Evolutionary conservation across 2,113 vertebrate species (phyloP), one percentile per base, ranked within the genome.

Genomic region (Syngnathoides biaculeatus): DNA sequence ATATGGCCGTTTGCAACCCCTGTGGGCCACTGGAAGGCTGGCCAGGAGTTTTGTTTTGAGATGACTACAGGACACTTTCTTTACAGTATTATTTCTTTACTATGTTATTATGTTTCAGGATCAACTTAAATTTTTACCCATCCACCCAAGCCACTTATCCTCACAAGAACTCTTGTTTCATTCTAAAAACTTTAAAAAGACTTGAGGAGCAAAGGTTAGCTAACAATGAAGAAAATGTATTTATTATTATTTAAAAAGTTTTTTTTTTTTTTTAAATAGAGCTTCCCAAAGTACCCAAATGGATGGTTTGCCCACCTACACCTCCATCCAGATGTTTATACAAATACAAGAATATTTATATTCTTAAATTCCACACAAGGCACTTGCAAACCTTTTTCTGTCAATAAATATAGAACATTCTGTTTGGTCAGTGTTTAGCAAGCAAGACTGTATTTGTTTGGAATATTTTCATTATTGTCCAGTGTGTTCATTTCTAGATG

Each of bases 171-270:
- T n/a, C n/a, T n/a, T n/a, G n/a, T n/a, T 67, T 89, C 82, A 91
- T 94, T 85, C 92, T 94, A 77, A 91, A 94, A 79, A 80, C 91
- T 47, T 87, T 94, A 86, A 94, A 93, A 92, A 22, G 93, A 93
- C 63, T 78, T 94, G 89, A 93, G 93, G 74, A 93, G 94, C 85
- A 90, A 92, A 90, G 92, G 94, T n/a, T n/a, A n/a, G n/a, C n/a
- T 3, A 92, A 89, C 90, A 69, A 20, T n/a, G n/a, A 91, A 90
- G 90, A 93, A 3, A 30, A 57, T 57, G 15, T 57, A 1, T 1
- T 17, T 26, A n/a, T n/a, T n/a, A n/a, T n/a, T n/a, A n/a, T n/a
- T n/a, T n/a, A n/a, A n/a, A n/a, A n/a, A n/a, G n/a, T n/a, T n/a
- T n/a, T n/a, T n/a, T n/a, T n/a, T n/a, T n/a, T n/a, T n/a, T n/a